Evolutionary conservation across 1,140 invertebrate species (phyloP).

Genomic region (Ptiloglossa arizonensis): DNA sequence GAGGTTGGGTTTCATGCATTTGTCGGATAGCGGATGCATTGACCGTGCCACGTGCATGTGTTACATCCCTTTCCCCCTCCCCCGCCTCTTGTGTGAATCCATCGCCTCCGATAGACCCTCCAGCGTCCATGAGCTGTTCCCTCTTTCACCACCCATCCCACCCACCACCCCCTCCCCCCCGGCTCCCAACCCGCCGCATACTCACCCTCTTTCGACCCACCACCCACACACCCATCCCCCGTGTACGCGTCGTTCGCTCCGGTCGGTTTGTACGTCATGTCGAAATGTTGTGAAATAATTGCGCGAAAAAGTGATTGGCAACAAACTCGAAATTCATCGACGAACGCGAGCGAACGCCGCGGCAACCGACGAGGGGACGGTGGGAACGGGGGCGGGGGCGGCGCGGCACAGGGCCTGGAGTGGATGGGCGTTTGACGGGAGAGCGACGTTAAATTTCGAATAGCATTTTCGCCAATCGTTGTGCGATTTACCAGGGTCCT

Average conservation of each 20-base stretch:
- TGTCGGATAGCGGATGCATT: constrained; percentile 77
- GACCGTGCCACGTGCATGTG: constrained; percentile 80
- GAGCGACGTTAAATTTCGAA: constrained; percentile 69
- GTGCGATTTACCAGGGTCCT: constrained; percentile 61
- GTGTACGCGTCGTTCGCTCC: constrained; percentile 40
- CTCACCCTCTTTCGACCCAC: neutral
- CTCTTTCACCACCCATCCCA: neutral
- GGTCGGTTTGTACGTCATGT: constrained; percentile 76
- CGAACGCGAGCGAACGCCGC: constrained; percentile 53
- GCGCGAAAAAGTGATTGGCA: constrained; percentile 79
- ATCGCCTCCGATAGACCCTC: constrained; percentile 65
- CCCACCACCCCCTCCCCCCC: constrained; percentile 14
- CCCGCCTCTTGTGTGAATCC: constrained; percentile 38
- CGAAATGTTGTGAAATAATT: constrained; percentile 80
- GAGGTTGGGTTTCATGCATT: constrained; percentile 69
- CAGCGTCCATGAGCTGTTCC: constrained; percentile 52
- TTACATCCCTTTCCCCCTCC: constrained; percentile 70
- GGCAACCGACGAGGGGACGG: constrained; percentile 43
- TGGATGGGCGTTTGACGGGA: constrained; percentile 60
- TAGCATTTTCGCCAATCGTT: constrained; percentile 68
- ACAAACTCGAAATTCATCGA: constrained; percentile 77
- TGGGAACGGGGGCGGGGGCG: neutral
- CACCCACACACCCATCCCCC: too few species aligned
- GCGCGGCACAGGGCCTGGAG: constrained; percentile 26
- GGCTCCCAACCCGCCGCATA: neutral